Percentiles rank a stretch among this genome's conserved stretches.
These are phyloP conservation scores for Cheilosia scutellata DNA, from an alignment of 2,888 invertebrate species.

Conservation along the genomic window DNA sequence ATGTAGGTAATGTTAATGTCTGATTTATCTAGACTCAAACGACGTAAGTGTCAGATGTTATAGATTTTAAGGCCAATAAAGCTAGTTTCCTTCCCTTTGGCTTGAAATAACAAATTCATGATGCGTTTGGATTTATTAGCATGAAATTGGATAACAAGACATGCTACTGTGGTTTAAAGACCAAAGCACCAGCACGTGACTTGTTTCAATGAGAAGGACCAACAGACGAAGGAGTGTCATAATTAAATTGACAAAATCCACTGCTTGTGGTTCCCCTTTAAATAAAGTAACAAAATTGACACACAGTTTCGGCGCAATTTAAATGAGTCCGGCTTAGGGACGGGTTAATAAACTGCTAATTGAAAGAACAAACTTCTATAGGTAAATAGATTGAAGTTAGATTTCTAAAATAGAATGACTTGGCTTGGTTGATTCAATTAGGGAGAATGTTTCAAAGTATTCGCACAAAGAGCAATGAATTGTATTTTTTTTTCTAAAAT, in stretches of 20 bases:
- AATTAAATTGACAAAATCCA: slow-evolving; percentile 14
- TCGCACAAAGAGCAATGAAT: neutral
- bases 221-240: neutral
- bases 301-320: slow-evolving; percentile 2
- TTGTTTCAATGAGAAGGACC: neutral
- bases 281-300: too few relatives aligned
- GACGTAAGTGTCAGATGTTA: neutral
- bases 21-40: slow-evolving; percentile 10
- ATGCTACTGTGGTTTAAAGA: neutral
- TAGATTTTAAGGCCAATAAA: neutral
- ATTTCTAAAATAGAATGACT: neutral
- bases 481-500: neutral
- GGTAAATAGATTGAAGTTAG: neutral
- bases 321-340: neutral
- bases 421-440: neutral
- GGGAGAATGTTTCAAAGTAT: neutral
- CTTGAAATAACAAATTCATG: slow-evolving; percentile 1
- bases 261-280: neutral
- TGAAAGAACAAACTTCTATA: slow-evolving; percentile 4
- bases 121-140: neutral
- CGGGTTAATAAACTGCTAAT: slow-evolving; percentile 44
- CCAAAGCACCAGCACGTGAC: neutral
- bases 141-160: neutral
- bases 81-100: neutral
- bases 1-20: neutral